Conservation (phyloP, 2,888 invertebrate genomes). For the Monochamus alternatus region DNA sequence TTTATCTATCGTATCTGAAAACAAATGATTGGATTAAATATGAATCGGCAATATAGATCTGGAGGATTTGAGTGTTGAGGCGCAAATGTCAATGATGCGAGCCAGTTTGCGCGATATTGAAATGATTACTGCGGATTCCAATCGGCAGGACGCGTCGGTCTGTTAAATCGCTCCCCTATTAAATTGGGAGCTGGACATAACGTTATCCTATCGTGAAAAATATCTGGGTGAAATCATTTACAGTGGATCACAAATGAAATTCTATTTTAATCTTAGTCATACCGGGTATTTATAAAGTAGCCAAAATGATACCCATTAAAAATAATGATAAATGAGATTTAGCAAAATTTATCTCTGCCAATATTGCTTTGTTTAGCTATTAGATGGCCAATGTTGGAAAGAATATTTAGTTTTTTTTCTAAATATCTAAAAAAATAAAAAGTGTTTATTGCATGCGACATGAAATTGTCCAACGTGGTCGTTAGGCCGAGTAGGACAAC, state of each 20-base stretch:
- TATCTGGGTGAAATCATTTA: slow-evolving; percentile 23
- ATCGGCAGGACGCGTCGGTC: slow-evolving; percentile 43
- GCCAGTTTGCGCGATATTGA: slow-evolving; percentile 49
- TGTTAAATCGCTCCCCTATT: slow-evolving; percentile 44
- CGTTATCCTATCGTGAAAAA: slow-evolving; percentile 33
- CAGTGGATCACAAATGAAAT: slow-evolving; percentile 21
- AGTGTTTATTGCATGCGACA: too few relatives aligned
- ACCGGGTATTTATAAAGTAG: too few relatives aligned
- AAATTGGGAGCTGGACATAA: slow-evolving; percentile 38
- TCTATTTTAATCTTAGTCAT: not conserved
- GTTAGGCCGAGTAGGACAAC: too few relatives aligned
- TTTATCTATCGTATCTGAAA: slow-evolving; percentile 48
- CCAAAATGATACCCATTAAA: too few relatives aligned
- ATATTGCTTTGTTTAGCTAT: too few relatives aligned
- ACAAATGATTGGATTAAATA: slow-evolving; percentile 52
- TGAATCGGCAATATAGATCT: slow-evolving; percentile 43
- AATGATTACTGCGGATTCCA: slow-evolving; percentile 50
- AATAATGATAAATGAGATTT: too few relatives aligned
- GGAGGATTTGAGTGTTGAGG: slow-evolving; percentile 40
- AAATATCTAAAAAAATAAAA: too few relatives aligned
- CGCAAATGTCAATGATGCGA: slow-evolving; percentile 51
- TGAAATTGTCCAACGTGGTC: too few relatives aligned
- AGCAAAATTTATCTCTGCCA: too few relatives aligned
- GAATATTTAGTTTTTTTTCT: too few relatives aligned
- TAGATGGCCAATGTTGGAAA: too few relatives aligned